phyloP scores from a whole-genome alignment of 2,797 vertebrate species.

The Paedocypris micromegethes region DNA sequence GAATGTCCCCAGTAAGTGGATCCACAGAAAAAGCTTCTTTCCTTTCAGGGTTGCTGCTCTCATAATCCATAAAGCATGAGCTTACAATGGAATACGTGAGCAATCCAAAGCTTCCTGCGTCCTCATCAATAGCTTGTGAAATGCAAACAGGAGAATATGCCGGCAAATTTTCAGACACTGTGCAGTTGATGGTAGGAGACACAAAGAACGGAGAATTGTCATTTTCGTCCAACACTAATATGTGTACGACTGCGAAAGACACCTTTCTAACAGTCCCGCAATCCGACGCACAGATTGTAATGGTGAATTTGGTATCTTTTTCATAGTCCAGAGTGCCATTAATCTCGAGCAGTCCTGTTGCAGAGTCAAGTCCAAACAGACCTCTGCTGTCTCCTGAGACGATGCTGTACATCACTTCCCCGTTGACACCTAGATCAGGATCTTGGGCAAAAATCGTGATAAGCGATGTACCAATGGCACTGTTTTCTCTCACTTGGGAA shows the following conservation, averaged over 20 bases:
- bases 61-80: slow-evolving; percentile 70
- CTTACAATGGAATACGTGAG: slow-evolving; percentile 83
- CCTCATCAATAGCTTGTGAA: slow-evolving; percentile 80
- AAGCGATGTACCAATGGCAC: slow-evolving; percentile 65
- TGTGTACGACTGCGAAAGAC: slow-evolving; percentile 72
- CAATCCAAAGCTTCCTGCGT: slow-evolving; percentile 77
- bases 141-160: slow-evolving; percentile 74
- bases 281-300: slow-evolving; percentile 80
- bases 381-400: slow-evolving; percentile 78
- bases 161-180: slow-evolving; percentile 79
- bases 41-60: slow-evolving; percentile 59
- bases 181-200: slow-evolving; percentile 75
- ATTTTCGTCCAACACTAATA: slow-evolving; percentile 85
- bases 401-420: slow-evolving; percentile 74
- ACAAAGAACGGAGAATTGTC: slow-evolving; percentile 83
- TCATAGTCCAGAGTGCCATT: slow-evolving; percentile 79
- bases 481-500: slow-evolving; percentile 74
- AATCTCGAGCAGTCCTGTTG: slow-evolving; percentile 75
- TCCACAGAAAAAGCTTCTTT: slow-evolving; percentile 81
- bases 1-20: slow-evolving; percentile 79
- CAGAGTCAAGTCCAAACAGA: slow-evolving; percentile 70
- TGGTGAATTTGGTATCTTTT: slow-evolving; percentile 68
- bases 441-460: slow-evolving; percentile 75
- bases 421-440: slow-evolving; percentile 70
- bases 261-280: slow-evolving; percentile 58